Evolutionary conservation across 2,113 vertebrate genomes (phyloP), one percentile per base, ranked within the genome.

Genomic region (Eurypyga helias): DNA sequence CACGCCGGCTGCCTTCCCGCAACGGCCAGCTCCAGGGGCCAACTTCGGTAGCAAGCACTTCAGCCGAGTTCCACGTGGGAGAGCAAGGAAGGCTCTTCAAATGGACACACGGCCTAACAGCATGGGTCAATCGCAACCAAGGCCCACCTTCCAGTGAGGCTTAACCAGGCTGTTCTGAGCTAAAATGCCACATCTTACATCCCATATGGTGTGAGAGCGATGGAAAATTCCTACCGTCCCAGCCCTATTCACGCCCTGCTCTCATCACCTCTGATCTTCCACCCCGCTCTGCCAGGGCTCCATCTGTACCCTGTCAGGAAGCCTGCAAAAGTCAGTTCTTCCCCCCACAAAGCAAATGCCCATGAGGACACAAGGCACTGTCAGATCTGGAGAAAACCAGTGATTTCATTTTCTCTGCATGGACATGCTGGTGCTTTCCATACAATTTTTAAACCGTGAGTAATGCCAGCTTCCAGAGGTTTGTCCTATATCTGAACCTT

Each of bases 401-500:
- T 1, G 3, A 48, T 0, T 26, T 19, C 49, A 48, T 34, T 75
- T 85, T 38, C 34, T 87, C 8, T 5, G 19, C 77, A 46, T 0
- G 13, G 52, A 48, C 11, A 65, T 89, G 89, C 81, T 34, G 66
- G 83, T 91, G 54, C 65, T 93, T 93, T 89, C 90, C 69, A 0
- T 46, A 9, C 10, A 38, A 61, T 46, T 87, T 93, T 79, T 57
- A 79, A 82, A 48, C 36, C 13, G 14, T 10, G 16, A 73, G 29
- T 51, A 82, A 89, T n/a, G 70, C 21, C 64, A 60, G 18, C 26
- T 94, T 78, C 83, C 70, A 41, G 43, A 52, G 38, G 76, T 80
- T 84, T 82, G 81, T 61, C 81, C 87, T 89, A 4, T 24, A 73
- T 87, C 85, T 89, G 89, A 89, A 87, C 91, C 70, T 87, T 82